Conservation (phyloP, 2,797 vertebrate genomes). For the Poecilia wingei region DNA sequence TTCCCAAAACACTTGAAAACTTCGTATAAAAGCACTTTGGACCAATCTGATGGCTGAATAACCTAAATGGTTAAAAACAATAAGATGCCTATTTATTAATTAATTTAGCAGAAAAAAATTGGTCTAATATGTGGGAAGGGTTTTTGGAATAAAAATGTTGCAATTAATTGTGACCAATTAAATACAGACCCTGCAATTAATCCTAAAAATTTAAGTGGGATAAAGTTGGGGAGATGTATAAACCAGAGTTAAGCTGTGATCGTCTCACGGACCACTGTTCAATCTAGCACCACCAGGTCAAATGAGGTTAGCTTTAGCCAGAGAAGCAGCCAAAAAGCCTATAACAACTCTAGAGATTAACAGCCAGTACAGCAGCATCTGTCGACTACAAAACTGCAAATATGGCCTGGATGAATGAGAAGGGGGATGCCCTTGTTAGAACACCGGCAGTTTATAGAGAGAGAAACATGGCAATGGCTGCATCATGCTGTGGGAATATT, state of each 20-base stretch:
- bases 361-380: background rate
- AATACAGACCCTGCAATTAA: no score
- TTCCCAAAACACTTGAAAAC: no score
- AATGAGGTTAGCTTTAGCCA: background rate
- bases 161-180: no score
- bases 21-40: no score
- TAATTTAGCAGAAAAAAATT: no score
- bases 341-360: background rate
- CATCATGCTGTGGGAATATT: background rate
- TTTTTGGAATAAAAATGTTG: no score
- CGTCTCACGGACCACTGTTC: background rate
- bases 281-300: background rate
- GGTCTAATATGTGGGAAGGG: no score
- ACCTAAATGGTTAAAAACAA: no score
- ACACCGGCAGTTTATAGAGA: background rate
- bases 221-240: background rate
- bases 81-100: no score
- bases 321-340: background rate
- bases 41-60: no score
- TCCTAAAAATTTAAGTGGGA: background rate
- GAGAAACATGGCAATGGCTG: background rate
- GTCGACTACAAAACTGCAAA: background rate
- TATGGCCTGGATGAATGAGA: background rate
- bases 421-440: background rate
- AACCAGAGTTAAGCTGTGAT: background rate